Percentiles rank a stretch among this genome's conserved stretches.
Conservation (phyloP, 2,888 invertebrate species). For the Agrotis segetum region DNA sequence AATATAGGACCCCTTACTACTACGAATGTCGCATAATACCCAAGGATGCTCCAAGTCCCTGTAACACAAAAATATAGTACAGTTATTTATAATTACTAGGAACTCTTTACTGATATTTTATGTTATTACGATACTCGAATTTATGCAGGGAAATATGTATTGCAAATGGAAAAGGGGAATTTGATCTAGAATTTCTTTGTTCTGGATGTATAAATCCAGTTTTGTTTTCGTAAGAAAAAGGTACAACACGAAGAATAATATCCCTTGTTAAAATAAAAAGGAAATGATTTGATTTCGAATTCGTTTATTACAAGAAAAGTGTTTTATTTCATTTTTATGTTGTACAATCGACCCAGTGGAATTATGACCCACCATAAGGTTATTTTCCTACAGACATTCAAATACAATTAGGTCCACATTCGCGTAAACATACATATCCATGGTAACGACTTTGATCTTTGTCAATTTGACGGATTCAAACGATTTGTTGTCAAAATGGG, state of each 20-base stretch:
- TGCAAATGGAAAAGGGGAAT: background rate
- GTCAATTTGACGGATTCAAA: no score
- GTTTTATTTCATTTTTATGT: no score
- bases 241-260: background rate
- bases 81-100: background rate
- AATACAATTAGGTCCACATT: no score
- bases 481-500: no score
- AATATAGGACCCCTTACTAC: background rate
- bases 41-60: background rate
- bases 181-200: background rate
- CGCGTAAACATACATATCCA: no score
- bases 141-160: conserved; percentile 11
- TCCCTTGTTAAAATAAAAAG: no score
- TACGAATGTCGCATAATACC: background rate
- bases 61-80: background rate
- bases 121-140: background rate
- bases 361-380: no score
- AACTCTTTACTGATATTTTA: background rate
- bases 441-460: no score
- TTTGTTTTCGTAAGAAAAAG: background rate
- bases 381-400: no score
- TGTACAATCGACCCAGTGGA: no score
- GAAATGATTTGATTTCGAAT: no score
- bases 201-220: background rate
- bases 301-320: no score